These are phyloP conservation scores for Spodoptera litura DNA, from an alignment of 1,140 invertebrate species.

Conservation along the genomic window DNA sequence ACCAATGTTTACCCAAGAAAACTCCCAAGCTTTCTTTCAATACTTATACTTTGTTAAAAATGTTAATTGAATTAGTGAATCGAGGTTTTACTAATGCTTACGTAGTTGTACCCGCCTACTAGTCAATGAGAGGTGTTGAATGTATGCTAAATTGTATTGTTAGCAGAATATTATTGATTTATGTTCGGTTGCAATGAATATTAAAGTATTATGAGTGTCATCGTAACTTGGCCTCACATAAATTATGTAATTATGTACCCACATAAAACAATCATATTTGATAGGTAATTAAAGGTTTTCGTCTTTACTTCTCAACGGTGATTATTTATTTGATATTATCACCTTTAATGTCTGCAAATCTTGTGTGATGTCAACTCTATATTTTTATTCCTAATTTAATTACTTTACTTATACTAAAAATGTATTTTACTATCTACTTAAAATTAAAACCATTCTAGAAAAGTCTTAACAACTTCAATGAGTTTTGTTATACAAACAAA, in stretches of 20 bases:
- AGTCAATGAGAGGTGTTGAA: background rate
- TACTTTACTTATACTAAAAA: too few relatives aligned
- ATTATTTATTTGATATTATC: background rate
- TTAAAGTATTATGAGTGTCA: conserved; percentile 18
- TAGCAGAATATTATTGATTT: conserved; percentile 1
- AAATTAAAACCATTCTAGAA: too few relatives aligned
- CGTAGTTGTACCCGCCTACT: conserved; percentile 9
- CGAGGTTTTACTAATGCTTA: conserved; percentile 27
- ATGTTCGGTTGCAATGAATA: conserved; percentile 15
- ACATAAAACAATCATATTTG: conserved; percentile 2
- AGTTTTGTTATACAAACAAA: too few relatives aligned
- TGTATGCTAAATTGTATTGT: conserved; percentile 28
- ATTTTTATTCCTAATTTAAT: too few relatives aligned
- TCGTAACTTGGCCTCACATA: conserved; percentile 8
- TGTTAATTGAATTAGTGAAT: conserved; percentile 55
- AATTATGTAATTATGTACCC: background rate
- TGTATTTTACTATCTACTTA: too few relatives aligned
- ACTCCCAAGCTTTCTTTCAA: conserved; percentile 60
- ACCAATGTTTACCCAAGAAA: conserved; percentile 68
- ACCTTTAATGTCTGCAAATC: background rate
- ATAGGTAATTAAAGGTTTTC: background rate
- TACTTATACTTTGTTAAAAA: conserved; percentile 67
- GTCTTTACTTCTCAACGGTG: background rate
- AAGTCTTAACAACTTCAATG: too few relatives aligned
- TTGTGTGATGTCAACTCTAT: too few relatives aligned